Base-by-base conservation (phyloP, 2,113 vertebrate species). In the Colossoma macropomum region DNA sequence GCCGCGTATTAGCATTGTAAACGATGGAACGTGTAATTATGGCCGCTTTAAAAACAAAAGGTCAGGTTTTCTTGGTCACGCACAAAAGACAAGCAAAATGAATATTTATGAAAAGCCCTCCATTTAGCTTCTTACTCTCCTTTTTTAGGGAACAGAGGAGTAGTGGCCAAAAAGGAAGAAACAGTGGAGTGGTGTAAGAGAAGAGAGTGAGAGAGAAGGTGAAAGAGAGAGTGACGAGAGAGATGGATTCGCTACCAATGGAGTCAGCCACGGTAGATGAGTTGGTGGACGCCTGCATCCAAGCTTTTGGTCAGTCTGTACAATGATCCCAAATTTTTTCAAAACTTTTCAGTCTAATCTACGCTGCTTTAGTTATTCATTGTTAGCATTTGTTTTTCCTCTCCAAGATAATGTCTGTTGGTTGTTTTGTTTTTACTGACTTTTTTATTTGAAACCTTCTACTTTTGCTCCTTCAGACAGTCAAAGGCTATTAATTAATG, bases 261-360 rank as follows among this genome's bases (percentile, higher is more conserved):
- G 95, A 96, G 86, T 95, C 95, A n/a, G 94, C 95, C 81, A 95
- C 96, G 0, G 95, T 97, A 82, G 96, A 97, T 19, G 95, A 96
- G 81, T 89, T 97, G 88, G 91, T 96, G 54, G 93, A 95, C 1
- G 91, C 93, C 1, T 97, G 95, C 91, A 94, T 97, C 62, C 92
- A 94, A 85, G 95, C 95, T 4, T 97, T 97, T 9, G 96, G 96
- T 97, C n/a, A 76, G 95, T 73, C 12, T 38, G 9, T 25, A 60
- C 19, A 68, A 27, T 63, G 0, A 75, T 23, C 19, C 25, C 50
- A 8, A 52, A 19, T 52, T 52, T 52, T 52, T 52, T 52, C 2
- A 8, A 9, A 6, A 45, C 41, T 9, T 52, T 52, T 17, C 54
- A 23, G 52, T 54, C 13, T 21, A 60, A 59, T 1, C 6, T n/a